Percentiles rank a stretch among this genome's conserved stretches.
phyloP scores from a whole-genome alignment of 2,888 invertebrate genomes.

The Xylota sylvarum region DNA sequence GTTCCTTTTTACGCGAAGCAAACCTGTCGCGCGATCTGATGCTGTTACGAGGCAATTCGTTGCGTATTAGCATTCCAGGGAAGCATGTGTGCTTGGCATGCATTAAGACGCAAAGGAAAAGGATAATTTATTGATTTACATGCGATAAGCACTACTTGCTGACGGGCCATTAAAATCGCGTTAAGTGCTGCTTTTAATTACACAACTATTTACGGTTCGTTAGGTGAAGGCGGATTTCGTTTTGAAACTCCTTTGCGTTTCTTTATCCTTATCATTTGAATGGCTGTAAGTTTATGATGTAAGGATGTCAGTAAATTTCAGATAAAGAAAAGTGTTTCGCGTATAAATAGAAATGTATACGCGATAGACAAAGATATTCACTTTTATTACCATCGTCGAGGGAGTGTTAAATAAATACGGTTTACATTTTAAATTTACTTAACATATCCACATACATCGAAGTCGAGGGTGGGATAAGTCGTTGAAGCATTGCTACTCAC shows the following conservation, averaged over 20 bases:
- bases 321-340: slow-evolving; percentile 31
- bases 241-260: slow-evolving; percentile 21
- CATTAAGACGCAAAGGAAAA: slow-evolving; percentile 56
- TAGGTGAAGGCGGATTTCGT: slow-evolving; percentile 42
- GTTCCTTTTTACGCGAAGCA: slow-evolving; percentile 32
- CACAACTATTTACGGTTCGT: slow-evolving; percentile 75
- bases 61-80: slow-evolving; percentile 29
- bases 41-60: slow-evolving; percentile 1
- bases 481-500: no score
- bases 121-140: slow-evolving; percentile 76
- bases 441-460: neutral
- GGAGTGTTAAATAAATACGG: neutral
- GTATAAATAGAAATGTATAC: neutral
- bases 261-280: slow-evolving; percentile 14
- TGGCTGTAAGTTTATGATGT: slow-evolving; percentile 54
- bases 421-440: neutral
- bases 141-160: slow-evolving; percentile 67
- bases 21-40: slow-evolving; percentile 64
- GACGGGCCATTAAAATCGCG: slow-evolving; percentile 71
- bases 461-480: no score
- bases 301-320: slow-evolving; percentile 47
- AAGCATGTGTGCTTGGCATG: slow-evolving; percentile 44
- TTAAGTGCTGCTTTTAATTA: slow-evolving; percentile 75
- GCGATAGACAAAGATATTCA: slow-evolving; percentile 30
- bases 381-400: slow-evolving; percentile 4